Conservation (phyloP, 1,140 invertebrate genomes). For the Coelopa frigida region DNA sequence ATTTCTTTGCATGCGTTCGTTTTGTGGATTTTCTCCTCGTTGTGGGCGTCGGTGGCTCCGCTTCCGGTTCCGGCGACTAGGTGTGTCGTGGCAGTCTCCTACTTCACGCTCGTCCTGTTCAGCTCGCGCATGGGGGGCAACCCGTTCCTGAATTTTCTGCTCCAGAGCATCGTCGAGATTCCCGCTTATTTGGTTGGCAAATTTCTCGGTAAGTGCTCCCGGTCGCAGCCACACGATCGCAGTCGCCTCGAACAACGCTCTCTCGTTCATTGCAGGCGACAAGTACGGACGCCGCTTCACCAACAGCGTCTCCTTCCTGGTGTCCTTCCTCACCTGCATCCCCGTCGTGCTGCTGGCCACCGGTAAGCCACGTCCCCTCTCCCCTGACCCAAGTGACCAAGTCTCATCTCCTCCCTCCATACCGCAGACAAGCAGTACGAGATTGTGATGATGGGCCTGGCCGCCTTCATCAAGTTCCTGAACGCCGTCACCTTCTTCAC, state of each 20-base stretch:
- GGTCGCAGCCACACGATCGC: neutral
- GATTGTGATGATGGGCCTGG: conserved; percentile 41
- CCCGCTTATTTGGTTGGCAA: conserved; percentile 49
- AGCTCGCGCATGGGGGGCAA: conserved; percentile 57
- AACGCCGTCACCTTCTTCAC: conserved; percentile 57
- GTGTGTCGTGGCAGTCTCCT: conserved; percentile 52
- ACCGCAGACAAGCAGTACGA: conserved; percentile 37
- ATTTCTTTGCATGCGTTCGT: too few species aligned
- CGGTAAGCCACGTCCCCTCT: conserved; percentile 27
- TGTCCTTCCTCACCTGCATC: conserved; percentile 46
- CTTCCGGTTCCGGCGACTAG: too few species aligned
- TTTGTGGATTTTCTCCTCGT: too few species aligned
- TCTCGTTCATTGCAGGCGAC: conserved; percentile 35
- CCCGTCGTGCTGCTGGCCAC: conserved; percentile 42
- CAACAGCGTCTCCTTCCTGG: conserved; percentile 43
- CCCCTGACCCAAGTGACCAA: neutral
- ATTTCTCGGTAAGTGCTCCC: conserved; percentile 35
- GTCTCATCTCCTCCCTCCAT: conserved; percentile 1
- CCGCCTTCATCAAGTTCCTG: conserved; percentile 55
- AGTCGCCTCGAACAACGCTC: neutral
- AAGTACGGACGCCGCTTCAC: conserved; percentile 51
- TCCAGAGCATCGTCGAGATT: conserved; percentile 55
- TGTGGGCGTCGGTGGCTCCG: too few species aligned
- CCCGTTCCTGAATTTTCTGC: conserved; percentile 61
- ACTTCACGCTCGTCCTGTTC: conserved; percentile 55